Evolutionary conservation across 2,113 vertebrate species (phyloP).

Genomic region (Gorsachius goisagi): DNA sequence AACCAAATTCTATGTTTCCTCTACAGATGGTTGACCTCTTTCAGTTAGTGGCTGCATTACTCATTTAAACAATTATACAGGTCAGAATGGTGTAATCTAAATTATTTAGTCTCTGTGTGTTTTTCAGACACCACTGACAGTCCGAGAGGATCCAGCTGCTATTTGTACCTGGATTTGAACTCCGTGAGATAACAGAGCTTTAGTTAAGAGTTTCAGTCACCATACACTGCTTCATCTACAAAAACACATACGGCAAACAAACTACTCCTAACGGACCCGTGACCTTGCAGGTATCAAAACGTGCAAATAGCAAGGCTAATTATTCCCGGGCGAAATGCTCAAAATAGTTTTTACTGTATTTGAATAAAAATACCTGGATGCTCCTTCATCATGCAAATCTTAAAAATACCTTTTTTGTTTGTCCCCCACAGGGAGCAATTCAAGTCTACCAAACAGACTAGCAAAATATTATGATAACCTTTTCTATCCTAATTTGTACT

Average conservation of each 20-base stretch:
- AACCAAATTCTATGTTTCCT: constrained; percentile 83
- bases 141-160: constrained; percentile 78
- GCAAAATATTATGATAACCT: constrained; percentile 95
- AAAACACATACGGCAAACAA: background rate
- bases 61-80: constrained; percentile 85
- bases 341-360: constrained; percentile 14
- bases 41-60: constrained; percentile 82
- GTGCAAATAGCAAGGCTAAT: background rate
- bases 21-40: constrained; percentile 87
- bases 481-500: constrained; percentile 91
- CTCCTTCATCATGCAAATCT: constrained; percentile 49
- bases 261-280: background rate
- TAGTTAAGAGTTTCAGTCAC: constrained; percentile 48
- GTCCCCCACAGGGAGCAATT: constrained; percentile 80
- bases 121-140: constrained; percentile 84
- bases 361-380: constrained; percentile 32
- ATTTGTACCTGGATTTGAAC: constrained; percentile 82
- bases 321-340: constrained; percentile 15
- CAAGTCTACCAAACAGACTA: constrained; percentile 82
- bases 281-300: background rate
- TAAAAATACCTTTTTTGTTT: constrained; percentile 74
- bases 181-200: constrained; percentile 69
- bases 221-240: background rate
- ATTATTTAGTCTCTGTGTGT: constrained; percentile 85
- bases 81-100: constrained; percentile 84